phyloP scores from a whole-genome alignment of 2,113 vertebrate species.

The Ptilorrhoa leucosticta region DNA sequence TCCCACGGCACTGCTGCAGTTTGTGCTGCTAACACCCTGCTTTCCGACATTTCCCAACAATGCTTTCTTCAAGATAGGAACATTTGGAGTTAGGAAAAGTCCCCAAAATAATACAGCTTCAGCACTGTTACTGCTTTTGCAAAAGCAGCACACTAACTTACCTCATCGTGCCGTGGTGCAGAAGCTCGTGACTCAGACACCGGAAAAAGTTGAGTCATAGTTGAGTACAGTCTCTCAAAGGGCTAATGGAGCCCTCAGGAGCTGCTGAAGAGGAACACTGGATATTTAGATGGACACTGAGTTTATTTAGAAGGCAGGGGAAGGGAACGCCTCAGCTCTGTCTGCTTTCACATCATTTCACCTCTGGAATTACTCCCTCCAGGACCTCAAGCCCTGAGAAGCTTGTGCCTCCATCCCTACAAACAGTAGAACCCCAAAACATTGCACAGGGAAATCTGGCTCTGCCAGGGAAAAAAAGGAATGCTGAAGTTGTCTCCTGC shows the following conservation, averaged over 20 bases:
- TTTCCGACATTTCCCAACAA: not conserved
- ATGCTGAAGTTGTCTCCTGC: not conserved
- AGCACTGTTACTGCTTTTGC: not conserved
- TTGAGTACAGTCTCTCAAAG: not conserved
- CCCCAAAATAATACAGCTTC: not conserved
- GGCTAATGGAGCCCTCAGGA: not conserved
- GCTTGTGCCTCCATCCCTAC: not conserved
- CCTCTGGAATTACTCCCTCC: not conserved
- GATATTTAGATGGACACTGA: not conserved
- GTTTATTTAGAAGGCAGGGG: not conserved
- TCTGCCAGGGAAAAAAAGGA: not conserved
- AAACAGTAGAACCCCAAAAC: rapidly evolving
- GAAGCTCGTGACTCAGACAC: not conserved
- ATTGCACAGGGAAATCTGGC: not conserved
- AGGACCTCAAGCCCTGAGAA: not conserved
- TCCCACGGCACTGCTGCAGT: rapidly evolving
- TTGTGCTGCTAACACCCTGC: rapidly evolving
- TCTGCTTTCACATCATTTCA: not conserved
- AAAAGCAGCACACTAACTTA: not conserved
- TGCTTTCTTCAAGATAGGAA: not conserved
- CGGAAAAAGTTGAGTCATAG: not conserved
- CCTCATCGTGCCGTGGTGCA: rapidly evolving
- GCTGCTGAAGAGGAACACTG: conserved; percentile 22
- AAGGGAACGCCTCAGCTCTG: not conserved
- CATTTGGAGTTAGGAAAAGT: not conserved